phyloP scores from a whole-genome alignment of 2,113 vertebrate genomes.

The Megaceryle torquata region DNA sequence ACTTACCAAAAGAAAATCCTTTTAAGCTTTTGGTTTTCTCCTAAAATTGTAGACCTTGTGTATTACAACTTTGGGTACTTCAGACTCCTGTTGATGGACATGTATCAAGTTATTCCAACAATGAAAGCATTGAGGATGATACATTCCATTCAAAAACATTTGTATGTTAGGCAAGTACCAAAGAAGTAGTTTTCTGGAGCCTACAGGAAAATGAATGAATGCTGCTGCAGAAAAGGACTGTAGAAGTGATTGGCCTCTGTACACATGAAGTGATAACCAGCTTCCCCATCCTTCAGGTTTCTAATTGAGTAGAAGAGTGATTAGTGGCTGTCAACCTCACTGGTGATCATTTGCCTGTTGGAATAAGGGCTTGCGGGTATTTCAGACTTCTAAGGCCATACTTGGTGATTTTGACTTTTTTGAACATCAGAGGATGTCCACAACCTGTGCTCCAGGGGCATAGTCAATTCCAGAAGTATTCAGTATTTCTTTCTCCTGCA shows the following conservation, averaged over 20 bases:
- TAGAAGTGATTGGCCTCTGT: background rate
- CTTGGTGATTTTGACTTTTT: background rate
- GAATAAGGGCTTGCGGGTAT: background rate
- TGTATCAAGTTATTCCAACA: background rate
- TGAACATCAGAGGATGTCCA: background rate
- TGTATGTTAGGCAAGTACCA: background rate
- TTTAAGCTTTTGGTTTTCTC: background rate
- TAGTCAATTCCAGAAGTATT: background rate
- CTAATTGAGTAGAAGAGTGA: background rate
- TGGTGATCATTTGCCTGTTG: background rate
- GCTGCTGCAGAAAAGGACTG: background rate
- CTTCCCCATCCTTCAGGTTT: background rate
- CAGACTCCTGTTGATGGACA: background rate
- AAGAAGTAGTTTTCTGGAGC: background rate
- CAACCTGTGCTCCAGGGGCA: background rate
- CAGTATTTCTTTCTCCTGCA: background rate
- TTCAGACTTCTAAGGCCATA: background rate
- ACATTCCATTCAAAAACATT: rapidly evolving
- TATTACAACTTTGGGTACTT: background rate
- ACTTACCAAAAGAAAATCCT: background rate
- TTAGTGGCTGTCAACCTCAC: background rate
- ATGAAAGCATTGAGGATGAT: background rate
- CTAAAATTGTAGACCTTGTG: background rate
- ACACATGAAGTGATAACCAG: background rate
- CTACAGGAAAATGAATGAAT: background rate